phyloP scores from a whole-genome alignment of 1,140 invertebrate species.

The Zaprionus gabonicus region DNA sequence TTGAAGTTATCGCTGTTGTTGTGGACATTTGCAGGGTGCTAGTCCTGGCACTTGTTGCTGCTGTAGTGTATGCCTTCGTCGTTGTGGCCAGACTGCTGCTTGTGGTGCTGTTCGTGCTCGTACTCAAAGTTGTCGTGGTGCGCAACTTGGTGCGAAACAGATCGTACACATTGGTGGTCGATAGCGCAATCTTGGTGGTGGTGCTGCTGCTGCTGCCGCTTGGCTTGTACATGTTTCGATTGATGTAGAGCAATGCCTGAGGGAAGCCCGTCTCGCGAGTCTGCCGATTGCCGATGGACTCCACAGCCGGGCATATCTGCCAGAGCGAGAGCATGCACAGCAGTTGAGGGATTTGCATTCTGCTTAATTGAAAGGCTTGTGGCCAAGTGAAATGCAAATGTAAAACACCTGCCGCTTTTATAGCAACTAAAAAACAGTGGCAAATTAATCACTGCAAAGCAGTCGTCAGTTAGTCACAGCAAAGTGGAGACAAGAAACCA shows the following conservation, averaged over 20 bases:
- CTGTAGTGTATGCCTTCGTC: no score
- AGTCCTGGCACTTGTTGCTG: no score
- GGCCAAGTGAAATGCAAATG: conserved; percentile 1
- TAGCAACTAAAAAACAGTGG: not conserved
- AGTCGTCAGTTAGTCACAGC: conserved; percentile 28
- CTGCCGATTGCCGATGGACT: not conserved
- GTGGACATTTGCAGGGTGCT: no score
- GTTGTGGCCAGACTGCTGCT: not conserved
- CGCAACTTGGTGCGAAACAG: conserved; percentile 1
- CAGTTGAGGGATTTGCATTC: conserved; percentile 9
- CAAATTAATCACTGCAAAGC: conserved; percentile 10
- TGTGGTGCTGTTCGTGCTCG: not conserved
- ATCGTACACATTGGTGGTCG: not conserved
- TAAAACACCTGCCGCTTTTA: conserved; percentile 22
- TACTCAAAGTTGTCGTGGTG: not conserved
- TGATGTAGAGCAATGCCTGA: not conserved
- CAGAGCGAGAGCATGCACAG: conserved; percentile 4
- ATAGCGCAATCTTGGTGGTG: not conserved
- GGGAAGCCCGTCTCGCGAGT: not conserved
- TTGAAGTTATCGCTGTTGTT: no score
- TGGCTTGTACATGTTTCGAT: not conserved
- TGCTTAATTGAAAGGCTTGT: not conserved
- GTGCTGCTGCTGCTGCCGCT: not conserved
- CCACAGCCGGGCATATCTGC: not conserved
- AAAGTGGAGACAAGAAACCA: conserved; percentile 10